Evolutionary conservation across 2,797 vertebrate species (phyloP).

Genomic region (Anableps anableps): DNA sequence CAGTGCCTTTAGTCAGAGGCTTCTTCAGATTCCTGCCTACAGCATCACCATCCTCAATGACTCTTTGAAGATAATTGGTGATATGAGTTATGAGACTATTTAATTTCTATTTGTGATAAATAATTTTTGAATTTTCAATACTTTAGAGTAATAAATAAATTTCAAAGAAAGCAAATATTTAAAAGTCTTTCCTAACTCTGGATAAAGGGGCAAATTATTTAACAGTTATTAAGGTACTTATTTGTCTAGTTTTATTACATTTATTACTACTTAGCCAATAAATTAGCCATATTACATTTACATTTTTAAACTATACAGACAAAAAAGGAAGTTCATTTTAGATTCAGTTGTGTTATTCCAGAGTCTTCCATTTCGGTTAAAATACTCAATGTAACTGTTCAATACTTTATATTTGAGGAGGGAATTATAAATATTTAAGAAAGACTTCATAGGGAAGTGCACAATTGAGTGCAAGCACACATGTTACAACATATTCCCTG

Average conservation of each 20-base stretch:
- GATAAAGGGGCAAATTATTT: too few relatives aligned
- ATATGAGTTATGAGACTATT: too few relatives aligned
- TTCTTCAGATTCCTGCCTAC: too few relatives aligned
- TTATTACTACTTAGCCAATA: background rate
- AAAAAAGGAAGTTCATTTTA: background rate
- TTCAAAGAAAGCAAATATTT: background rate
- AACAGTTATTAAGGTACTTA: background rate
- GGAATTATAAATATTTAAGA: constrained; percentile 11
- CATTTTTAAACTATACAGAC: background rate
- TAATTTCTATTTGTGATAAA: too few relatives aligned
- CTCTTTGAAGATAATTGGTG: too few relatives aligned
- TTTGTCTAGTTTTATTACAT: background rate
- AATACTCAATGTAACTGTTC: background rate
- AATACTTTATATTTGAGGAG: constrained; percentile 1
- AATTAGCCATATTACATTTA: background rate
- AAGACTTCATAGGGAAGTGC: constrained; percentile 1
- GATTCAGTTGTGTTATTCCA: background rate
- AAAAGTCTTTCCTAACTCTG: background rate
- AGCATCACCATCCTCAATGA: too few relatives aligned
- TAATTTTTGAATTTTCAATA: too few relatives aligned
- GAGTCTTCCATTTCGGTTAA: background rate
- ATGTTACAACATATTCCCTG: constrained; percentile 9
- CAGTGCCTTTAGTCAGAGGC: too few relatives aligned
- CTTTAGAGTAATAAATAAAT: background rate
- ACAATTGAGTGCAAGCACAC: background rate